Evolutionary conservation across 2,888 invertebrate species (phyloP).

Genomic region (Drosophila neonasuta): DNA sequence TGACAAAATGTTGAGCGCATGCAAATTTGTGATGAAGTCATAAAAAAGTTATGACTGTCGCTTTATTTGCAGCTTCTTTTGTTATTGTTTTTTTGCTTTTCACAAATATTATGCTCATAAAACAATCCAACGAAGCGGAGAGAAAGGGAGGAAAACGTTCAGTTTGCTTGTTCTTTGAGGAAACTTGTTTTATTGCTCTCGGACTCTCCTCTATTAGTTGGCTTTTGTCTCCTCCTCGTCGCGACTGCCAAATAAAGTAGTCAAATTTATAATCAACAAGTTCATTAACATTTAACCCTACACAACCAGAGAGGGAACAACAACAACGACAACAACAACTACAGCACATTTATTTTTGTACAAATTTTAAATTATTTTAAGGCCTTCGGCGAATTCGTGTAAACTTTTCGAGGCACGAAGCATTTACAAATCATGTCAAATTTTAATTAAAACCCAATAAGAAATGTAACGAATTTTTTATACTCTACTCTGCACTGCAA

Average conservation of each 20-base stretch:
- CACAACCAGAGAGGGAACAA: constrained; percentile 42
- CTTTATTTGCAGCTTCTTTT: constrained; percentile 21
- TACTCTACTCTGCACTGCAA: constrained; percentile 9
- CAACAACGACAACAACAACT: constrained; percentile 34
- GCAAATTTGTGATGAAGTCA: constrained; percentile 75
- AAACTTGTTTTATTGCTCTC: constrained; percentile 55
- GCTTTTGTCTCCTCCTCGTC: constrained; percentile 16
- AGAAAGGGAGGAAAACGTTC: not conserved
- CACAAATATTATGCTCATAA: constrained; percentile 42
- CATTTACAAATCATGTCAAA: constrained; percentile 54
- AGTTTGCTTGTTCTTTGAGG: not conserved
- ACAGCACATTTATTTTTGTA: constrained; percentile 53
- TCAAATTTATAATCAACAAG: constrained; percentile 79
- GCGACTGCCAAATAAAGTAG: constrained; percentile 68
- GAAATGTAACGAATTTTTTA: constrained; percentile 6
- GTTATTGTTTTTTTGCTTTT: constrained; percentile 24
- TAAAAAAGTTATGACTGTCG: constrained; percentile 69
- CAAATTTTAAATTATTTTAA: constrained; percentile 62
- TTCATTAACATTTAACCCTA: constrained; percentile 80
- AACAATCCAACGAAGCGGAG: constrained; percentile 25
- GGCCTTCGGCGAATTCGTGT: constrained; percentile 43
- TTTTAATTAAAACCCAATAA: constrained; percentile 64
- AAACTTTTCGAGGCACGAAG: constrained; percentile 20
- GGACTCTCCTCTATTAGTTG: constrained; percentile 38
- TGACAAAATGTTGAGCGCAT: constrained; percentile 51